Conservation (phyloP, 2,797 vertebrate genomes). For the Micromesistius poutassou region DNA sequence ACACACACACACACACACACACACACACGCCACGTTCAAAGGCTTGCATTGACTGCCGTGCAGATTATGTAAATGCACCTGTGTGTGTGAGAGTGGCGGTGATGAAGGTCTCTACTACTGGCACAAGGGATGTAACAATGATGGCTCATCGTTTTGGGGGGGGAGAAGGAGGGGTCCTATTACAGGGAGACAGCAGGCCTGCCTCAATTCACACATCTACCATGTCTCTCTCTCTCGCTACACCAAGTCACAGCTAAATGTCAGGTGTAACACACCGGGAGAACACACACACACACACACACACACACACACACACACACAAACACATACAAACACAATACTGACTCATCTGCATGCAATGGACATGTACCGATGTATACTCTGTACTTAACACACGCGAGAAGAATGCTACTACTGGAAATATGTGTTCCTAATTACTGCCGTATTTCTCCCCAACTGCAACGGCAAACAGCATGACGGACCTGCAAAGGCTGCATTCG, state of each 20-base stretch:
- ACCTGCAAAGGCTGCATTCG: constrained; percentile 1
- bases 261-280: neutral
- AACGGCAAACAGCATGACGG: neutral
- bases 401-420: neutral
- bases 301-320: no score
- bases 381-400: neutral
- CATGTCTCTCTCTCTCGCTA: neutral
- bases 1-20: neutral
- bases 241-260: neutral
- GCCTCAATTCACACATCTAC: neutral
- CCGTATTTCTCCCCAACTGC: neutral
- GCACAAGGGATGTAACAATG: neutral
- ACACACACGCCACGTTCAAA: neutral
- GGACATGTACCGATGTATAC: neutral
- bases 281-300: neutral
- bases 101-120: neutral
- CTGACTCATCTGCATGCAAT: neutral
- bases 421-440: neutral
- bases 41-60: neutral
- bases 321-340: neutral
- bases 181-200: neutral
- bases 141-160: neutral
- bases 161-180: neutral
- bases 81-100: neutral
- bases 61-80: constrained; percentile 4